Evolutionary conservation across 2,888 invertebrate species (phyloP), one percentile per base, ranked within the genome.

Genomic region (Drosophila percnosoma): DNA sequence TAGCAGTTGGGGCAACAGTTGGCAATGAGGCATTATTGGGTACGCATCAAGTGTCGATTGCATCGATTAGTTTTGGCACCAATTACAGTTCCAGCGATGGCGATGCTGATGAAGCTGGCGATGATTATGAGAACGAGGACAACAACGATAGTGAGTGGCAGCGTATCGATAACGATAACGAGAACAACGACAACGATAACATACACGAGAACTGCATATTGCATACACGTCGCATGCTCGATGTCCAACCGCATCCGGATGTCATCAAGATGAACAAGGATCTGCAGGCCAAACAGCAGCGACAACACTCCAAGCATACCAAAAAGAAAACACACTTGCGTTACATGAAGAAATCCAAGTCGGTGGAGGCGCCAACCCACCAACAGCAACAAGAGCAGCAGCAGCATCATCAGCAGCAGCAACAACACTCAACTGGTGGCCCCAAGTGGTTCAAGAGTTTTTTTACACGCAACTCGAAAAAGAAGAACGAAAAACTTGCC

Each of bases 231-330:
- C 91, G 92, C 21, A 82, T 92, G 66, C 90, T 83, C 24, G 93
- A 93, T 52, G 88, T 92, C 0, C 91, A 92, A 53, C 92, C 91
- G 0, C 90, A 92, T 79, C 91, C 93, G 18, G 92, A 92, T 70
- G 91, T 91, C 5, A 88, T 92, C n/a, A 85, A 87, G 74, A 91
- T 92, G 91, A 91, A 92, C 45, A 79, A 89, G 34, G 69, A 83
- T 15, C 59, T 90, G 61, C 59, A 78, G 29, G 78, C 78, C 42
- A 78, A 83, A 49, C 82, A 90, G 53, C 83, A 89, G 61, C 88
- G 82, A 2, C 67, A 71, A 55, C 70, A 87, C n/a, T 71, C 45
- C 54, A 87, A 84, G 64, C 75, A 76, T 10, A 58, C 78, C 40
- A 78, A 83, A 64, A 68, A 73, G 10, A 75, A 75, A 57, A 74